Evolutionary conservation across 2,113 vertebrate species (phyloP), one percentile per base, ranked within the genome.

Genomic region (Lepisosteus osseus): DNA sequence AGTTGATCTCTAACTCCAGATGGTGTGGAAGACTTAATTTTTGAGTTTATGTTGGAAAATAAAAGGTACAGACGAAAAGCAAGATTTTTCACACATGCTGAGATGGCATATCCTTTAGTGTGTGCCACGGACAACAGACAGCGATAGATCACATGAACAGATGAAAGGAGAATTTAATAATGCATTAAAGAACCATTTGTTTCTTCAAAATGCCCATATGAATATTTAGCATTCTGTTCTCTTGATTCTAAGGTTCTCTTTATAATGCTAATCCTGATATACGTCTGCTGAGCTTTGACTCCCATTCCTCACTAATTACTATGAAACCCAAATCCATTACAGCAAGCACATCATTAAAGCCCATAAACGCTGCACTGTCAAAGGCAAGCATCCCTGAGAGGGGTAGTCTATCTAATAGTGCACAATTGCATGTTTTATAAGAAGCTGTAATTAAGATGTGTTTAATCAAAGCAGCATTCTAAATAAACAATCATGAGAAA

Each of bases 261-360:
- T 79, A 76, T 80, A 76, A 83, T 79, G 80, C 61, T 79, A 83
- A 87, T 80, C 45, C 68, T 61, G 43, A 67, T 67, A 78, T 71
- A 68, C 76, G 79, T 77, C 77, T 77, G 80, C 63, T 74, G 72
- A 76, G 76, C 54, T 63, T 72, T 57, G 67, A 75, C 72, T 77
- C 74, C 70, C 64, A 61, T 61, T 79, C 67, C 68, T 68, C 73
- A 54, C 76, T 84, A 84, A 87, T 77, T 84, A 74, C 70, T 73
- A 70, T 67, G 44, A 79, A 83, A 82, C 73, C 42, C 68, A 40
- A 54, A 82, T 73, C 70, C 73, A 78, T 75, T 75, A 76, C 71
- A 70, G 74, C 77, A 51, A 71, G 72, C 55, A 55, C 74, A 74
- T 76, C 75, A 72, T 76, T 47, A 69, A 44, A 64, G 42, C 74